Evolutionary conservation across 2,113 vertebrate species (phyloP).

Genomic region (Saimiri boliviensis): DNA sequence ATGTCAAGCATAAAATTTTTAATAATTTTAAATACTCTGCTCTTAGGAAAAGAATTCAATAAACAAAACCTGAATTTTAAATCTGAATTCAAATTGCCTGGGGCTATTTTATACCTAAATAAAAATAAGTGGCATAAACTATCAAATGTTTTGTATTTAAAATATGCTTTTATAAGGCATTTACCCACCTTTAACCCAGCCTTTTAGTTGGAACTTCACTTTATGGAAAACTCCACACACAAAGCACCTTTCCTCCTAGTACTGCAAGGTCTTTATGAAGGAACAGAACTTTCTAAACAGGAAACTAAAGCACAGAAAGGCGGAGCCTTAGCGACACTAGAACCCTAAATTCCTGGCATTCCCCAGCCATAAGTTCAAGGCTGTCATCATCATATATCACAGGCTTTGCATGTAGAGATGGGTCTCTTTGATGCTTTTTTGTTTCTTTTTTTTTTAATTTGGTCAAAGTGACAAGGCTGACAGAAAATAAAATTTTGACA

Average conservation of each 20-base stretch:
- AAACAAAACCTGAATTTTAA: constrained; percentile 48
- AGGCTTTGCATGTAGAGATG: neutral
- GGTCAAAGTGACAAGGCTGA: neutral
- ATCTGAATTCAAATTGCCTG: constrained; percentile 47
- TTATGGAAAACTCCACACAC: constrained; percentile 20
- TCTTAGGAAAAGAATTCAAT: constrained; percentile 15
- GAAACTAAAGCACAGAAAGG: constrained; percentile 28
- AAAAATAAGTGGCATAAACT: constrained; percentile 12
- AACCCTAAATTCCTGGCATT: constrained; percentile 62
- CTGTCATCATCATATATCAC: neutral
- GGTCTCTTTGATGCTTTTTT: neutral
- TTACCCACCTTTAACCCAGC: constrained; percentile 41
- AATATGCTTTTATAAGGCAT: constrained; percentile 14
- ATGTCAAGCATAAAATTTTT: neutral
- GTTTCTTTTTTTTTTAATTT: neutral
- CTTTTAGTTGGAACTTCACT: neutral
- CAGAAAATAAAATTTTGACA: constrained; percentile 26
- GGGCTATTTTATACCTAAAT: neutral
- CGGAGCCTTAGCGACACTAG: neutral
- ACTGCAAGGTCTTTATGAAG: constrained; percentile 21
- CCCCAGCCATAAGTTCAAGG: neutral
- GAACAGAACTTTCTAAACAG: constrained; percentile 59
- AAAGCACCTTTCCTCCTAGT: constrained; percentile 21
- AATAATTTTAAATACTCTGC: neutral
- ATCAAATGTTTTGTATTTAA: constrained; percentile 21